Evolutionary conservation across 2,888 invertebrate genomes (phyloP), one percentile per base, ranked within the genome.

Genomic region (Eretmocerus hayati): DNA sequence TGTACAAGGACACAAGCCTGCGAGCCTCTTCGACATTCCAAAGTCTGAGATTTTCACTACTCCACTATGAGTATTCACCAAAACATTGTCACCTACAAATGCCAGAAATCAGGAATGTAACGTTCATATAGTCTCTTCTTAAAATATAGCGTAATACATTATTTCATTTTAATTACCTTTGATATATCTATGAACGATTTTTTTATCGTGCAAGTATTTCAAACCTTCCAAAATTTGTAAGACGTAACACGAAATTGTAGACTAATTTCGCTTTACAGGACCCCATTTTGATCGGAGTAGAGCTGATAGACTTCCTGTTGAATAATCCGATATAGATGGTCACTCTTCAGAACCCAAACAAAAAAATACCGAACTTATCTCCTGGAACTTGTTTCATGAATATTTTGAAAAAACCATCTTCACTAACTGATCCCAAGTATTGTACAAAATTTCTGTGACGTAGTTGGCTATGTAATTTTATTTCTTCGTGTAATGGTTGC

Each of bases 351-450:
- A n/a, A n/a, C n/a, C n/a, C n/a, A 40, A 30, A 3, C 18, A 38
- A 42, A 35, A 35, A 31, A n/a, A 30, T 31, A 11, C 19, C 13
- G 11, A 11, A 15, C 31, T 56, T 59, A 63, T 92, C 93, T 75
- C 93, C 93, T 13, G 93, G 93, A 6, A 96, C 95, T 80, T 94
- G 93, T 71, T 99, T 99, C 99, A 99, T 99, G 71, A 97, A 94
- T 60, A 99, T 99, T 75, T 97, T 95, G 73, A 99, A 97, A 69
- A 81, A 91, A 52, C 91, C 91, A 71, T 90, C 87, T 70, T 96
- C 95, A 44, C 93, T 93, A 54, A 90, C 79, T 13, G 97, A 97
- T 2, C 97, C 95, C 52, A 93, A 78, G 71, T 95, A 95, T 74
- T 92, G 90, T 1, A 99, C 99, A 65, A 99, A 99, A 74, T 99